Evolutionary conservation across 2,888 invertebrate species (phyloP), one percentile per base, ranked within the genome.

Genomic region (Pasiphila rectangulata): DNA sequence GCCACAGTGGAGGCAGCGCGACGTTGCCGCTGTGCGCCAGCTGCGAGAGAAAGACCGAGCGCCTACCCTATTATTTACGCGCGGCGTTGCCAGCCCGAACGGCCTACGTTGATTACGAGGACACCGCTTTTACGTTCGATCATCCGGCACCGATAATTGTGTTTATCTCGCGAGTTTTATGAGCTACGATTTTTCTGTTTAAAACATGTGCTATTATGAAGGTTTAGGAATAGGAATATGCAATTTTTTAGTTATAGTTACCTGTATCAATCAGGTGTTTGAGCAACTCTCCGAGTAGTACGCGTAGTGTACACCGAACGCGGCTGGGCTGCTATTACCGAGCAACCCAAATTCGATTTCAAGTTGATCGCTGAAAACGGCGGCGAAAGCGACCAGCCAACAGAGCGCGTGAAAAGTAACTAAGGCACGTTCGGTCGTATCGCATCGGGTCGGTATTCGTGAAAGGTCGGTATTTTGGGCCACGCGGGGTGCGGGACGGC

Each of bases 61-160:
- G 84, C 83, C 81, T 86, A 88, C 88, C 88, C 88, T 87, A 87
- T 88, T 87, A 87, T 87, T 87, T 87, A 87, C 86, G 83, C 84
- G 88, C 86, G 85, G 68, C 82, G 88, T 88, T 88, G 88, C 86
- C 88, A 71, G 64, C 56, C 72, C 82, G 83, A 64, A 61, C 81
- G 80, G 83, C 85, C 86, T 87, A 88, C 87, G 87, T 87, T 87
- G 83, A 87, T 87, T 88, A 87, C 87, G 87, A 88, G 87, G 87
- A 88, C 87, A 87, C 83, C 80, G 85, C 83, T 86, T 86, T 86
- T 86, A 87, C 86, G 87, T 87, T 84, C 75, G 74, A 85, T 84
- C 79, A 82, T 80, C 78, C 83, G 81, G 75, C 70, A 72, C 67
- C 69, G 70, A 73, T 74, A 75, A 70, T 62, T 53, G 63, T 56